phyloP scores from a whole-genome alignment of 2,888 invertebrate species.

The Dasysyrphus albostriatus region DNA sequence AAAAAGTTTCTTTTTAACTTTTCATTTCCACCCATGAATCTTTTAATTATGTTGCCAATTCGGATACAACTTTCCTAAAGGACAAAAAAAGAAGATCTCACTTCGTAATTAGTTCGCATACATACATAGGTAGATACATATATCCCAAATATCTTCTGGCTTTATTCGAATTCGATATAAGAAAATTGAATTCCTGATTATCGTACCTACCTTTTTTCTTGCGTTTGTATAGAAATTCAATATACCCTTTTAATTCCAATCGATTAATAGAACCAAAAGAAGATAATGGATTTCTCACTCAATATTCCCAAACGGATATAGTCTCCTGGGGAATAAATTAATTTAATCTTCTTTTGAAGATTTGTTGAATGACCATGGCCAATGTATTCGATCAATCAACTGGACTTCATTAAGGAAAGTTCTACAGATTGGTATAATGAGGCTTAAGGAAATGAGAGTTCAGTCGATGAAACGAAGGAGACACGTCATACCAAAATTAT shows the following conservation, averaged over 20 bases:
- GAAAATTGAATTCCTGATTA: neutral
- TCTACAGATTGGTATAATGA: neutral
- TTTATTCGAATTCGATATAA: neutral
- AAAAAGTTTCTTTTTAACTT: neutral
- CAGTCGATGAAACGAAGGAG: neutral
- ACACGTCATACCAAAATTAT: neutral
- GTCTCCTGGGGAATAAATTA: constrained; percentile 4
- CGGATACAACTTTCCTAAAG: neutral
- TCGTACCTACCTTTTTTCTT: neutral
- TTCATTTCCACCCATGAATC: neutral
- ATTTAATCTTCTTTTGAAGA: constrained; percentile 11
- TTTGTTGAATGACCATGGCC: neutral
- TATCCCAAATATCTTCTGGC: neutral
- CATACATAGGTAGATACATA: neutral
- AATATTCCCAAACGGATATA: neutral
- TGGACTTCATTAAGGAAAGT: neutral
- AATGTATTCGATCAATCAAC: constrained; percentile 13
- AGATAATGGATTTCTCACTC: constrained; percentile 15
- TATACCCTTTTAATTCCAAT: neutral
- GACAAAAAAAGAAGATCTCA: neutral
- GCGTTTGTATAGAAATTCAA: neutral
- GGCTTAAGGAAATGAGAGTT: constrained; percentile 12
- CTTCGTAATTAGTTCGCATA: constrained; percentile 6
- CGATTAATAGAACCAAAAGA: neutral
- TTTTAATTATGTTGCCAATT: neutral